Evolutionary conservation across 2,888 invertebrate species (phyloP), one percentile per base, ranked within the genome.

Genomic region (Acanthosoma haemorrhoidale): DNA sequence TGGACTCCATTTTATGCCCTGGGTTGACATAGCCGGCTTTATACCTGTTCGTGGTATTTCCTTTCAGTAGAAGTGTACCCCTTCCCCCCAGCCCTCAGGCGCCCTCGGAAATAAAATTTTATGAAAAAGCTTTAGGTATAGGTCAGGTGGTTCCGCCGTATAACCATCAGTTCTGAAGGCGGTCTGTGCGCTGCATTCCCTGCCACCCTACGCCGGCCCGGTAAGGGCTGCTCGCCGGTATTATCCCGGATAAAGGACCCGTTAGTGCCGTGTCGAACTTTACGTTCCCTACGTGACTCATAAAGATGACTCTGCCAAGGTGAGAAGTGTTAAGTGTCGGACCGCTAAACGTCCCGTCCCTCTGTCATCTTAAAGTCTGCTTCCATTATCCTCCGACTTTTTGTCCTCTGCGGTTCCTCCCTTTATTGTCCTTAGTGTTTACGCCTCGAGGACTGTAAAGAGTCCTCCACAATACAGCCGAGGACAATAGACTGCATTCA

Each of bases 81-180:
- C 43, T 15, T 6, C 8, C 15, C 4, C 39, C 41, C 3, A 15
- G 2, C 41, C 3, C 18, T 25, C 25, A 51, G 51, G 8, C 51
- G 5, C 51, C 51, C 51, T 51, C n/a, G n/a, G n/a, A 51, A 51
- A 51, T 51, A 51, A 51, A 51, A 51, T 51, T 51, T 51, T 51
- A 51, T 51, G 51, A 51, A 51, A 51, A 51, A 51, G 25, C 51
- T 51, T 51, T 51, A 51, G 21, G 51, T n/a, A n/a, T n/a, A n/a
- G n/a, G n/a, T n/a, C n/a, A n/a, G n/a, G n/a, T n/a, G n/a, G n/a
- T n/a, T n/a, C n/a, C n/a, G n/a, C n/a, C n/a, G n/a, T n/a, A n/a
- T n/a, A n/a, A n/a, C 29, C n/a, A 13, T 25, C 4, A 4, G 51
- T n/a, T 25, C 51, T 25, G 43, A 43, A 25, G 43, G 4, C 21